Evolutionary conservation across 2,113 vertebrate species (phyloP).

Genomic region (Chitala chitala): DNA sequence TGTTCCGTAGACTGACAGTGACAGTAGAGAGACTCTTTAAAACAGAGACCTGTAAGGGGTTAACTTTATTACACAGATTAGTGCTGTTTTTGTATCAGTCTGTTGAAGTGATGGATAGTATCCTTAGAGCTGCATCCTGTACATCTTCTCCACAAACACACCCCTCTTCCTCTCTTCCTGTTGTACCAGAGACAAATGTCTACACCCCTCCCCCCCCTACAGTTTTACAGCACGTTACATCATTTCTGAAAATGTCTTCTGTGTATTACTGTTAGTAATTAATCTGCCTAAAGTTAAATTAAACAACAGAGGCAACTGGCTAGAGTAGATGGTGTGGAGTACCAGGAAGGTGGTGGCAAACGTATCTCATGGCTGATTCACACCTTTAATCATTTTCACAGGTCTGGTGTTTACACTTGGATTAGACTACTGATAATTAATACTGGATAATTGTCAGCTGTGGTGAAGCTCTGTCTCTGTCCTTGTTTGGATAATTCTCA

Average conservation of each 20-base stretch:
- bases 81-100: background rate
- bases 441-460: background rate
- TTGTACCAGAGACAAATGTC: background rate
- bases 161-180: background rate
- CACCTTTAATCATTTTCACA: background rate
- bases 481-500: conserved; percentile 62
- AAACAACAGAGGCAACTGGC: too few species aligned
- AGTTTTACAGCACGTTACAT: background rate
- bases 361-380: background rate
- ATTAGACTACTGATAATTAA: background rate
- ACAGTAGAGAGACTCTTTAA: too few species aligned
- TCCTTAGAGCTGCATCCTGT: background rate
- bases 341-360: background rate
- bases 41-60: too few species aligned
- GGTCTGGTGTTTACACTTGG: background rate
- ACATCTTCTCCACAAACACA: background rate
- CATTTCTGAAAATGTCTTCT: background rate
- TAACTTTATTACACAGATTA: background rate
- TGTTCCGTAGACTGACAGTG: too few species aligned
- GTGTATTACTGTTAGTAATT: background rate
- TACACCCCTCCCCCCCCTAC: background rate
- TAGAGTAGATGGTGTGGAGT: too few species aligned
- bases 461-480: background rate
- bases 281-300: background rate
- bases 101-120: background rate